These are phyloP conservation scores for Phalera bucephala DNA, from an alignment of 2,888 invertebrate species.

Conservation along the genomic window DNA sequence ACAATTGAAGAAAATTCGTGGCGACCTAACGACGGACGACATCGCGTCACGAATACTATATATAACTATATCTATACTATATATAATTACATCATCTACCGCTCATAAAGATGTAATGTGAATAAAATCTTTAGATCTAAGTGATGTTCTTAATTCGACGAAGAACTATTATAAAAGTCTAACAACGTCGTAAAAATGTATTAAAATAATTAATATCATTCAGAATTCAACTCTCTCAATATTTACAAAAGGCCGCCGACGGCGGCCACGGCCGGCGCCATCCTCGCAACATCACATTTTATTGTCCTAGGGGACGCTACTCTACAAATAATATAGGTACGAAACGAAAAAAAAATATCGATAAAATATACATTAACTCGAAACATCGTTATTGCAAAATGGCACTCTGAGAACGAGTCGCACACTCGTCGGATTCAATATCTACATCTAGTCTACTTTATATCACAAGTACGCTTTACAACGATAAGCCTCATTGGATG, in stretches of 20 bases:
- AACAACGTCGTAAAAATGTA: constrained; percentile 65
- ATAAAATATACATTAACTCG: constrained; percentile 52
- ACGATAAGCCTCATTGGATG: constrained; percentile 64
- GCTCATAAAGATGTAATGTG: constrained; percentile 47
- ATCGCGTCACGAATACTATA: constrained; percentile 45
- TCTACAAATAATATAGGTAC: constrained; percentile 46
- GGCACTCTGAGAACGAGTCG: constrained; percentile 72
- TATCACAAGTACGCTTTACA: constrained; percentile 79
- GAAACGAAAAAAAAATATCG: constrained; percentile 47
- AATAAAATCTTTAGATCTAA: constrained; percentile 54
- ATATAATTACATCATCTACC: constrained; percentile 49
- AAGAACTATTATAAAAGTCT: constrained; percentile 57
- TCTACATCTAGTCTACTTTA: constrained; percentile 72
- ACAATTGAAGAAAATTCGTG: constrained; percentile 42
- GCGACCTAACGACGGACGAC: constrained; percentile 48
- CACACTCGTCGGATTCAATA: constrained; percentile 55
- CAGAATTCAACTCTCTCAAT: constrained; percentile 67
- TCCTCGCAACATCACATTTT: constrained; percentile 48
- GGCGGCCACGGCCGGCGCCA: constrained; percentile 24
- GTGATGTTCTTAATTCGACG: constrained; percentile 54
- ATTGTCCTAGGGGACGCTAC: constrained; percentile 64
- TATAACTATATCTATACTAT: constrained; percentile 31
- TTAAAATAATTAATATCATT: constrained; percentile 72
- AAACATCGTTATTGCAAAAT: constrained; percentile 65
- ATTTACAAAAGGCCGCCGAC: constrained; percentile 28